These are phyloP conservation scores for Drosophila lini DNA, from an alignment of 1,140 invertebrate genomes.

Conservation along the genomic window DNA sequence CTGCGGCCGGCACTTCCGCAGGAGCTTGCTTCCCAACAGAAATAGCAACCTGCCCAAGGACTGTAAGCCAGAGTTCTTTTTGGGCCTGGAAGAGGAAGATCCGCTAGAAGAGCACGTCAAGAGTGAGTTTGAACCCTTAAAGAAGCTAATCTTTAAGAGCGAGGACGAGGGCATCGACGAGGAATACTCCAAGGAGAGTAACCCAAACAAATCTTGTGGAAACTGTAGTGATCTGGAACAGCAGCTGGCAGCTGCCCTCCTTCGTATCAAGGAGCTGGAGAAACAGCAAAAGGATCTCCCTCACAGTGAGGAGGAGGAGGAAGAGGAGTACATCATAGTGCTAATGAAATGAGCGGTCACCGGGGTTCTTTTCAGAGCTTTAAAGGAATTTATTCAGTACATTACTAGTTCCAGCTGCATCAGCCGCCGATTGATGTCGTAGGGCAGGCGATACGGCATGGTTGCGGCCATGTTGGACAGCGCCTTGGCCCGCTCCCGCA, in stretches of 20 bases:
- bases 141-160: constrained; percentile 3
- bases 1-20: constrained; percentile 26
- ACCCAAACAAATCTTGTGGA: not conserved
- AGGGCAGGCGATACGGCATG: constrained; percentile 97
- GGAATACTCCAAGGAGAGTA: constrained; percentile 13
- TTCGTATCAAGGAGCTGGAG: constrained; percentile 18
- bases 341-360: constrained; percentile 23
- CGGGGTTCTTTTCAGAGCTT: not conserved
- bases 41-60: constrained; percentile 29
- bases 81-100: constrained; percentile 15
- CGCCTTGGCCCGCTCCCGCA: constrained; percentile 93
- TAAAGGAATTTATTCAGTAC: constrained; percentile 87
- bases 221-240: constrained; percentile 11
- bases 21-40: constrained; percentile 15
- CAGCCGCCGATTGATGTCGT: constrained; percentile 96
- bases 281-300: not conserved
- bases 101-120: constrained; percentile 10
- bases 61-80: constrained; percentile 13
- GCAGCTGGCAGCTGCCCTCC: constrained; percentile 14
- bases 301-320: constrained; percentile 15
- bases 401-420: constrained; percentile 98
- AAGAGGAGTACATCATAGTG: constrained; percentile 29
- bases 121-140: not conserved
- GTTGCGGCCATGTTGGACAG: constrained; percentile 97
- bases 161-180: constrained; percentile 40